These are phyloP conservation scores for Hylaeus anthracinus DNA, from an alignment of 1,140 invertebrate genomes.

Conservation along the genomic window DNA sequence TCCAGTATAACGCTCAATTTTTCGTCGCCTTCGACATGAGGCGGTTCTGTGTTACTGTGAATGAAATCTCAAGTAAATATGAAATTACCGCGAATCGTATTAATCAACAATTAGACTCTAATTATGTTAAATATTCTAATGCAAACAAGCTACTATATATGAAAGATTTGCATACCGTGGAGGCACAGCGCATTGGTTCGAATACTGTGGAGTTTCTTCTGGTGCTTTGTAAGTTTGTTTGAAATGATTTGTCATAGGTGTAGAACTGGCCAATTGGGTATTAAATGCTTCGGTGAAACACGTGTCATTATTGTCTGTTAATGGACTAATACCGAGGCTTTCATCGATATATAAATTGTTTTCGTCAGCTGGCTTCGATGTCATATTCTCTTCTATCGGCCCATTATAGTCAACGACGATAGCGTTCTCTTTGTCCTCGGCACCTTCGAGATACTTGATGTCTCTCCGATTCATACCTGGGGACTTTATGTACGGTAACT, in stretches of 20 bases:
- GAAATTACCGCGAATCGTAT: neutral
- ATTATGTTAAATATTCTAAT: too few relatives aligned
- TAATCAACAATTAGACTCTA: neutral
- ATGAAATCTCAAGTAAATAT: slow-evolving; percentile 15
- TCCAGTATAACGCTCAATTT: slow-evolving; percentile 77
- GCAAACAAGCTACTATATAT: too few relatives aligned
- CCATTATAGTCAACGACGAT: slow-evolving; percentile 70
- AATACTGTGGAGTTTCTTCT: slow-evolving; percentile 62
- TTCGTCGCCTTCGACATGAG: slow-evolving; percentile 63
- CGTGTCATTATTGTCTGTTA: slow-evolving; percentile 68
- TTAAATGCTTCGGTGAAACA: slow-evolving; percentile 74
- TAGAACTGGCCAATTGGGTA: slow-evolving; percentile 69
- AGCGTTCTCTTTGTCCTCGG: slow-evolving; percentile 76
- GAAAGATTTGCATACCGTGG: slow-evolving; percentile 47
- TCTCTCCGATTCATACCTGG: slow-evolving; percentile 76
- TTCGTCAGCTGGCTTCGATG: slow-evolving; percentile 57
- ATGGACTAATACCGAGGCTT: slow-evolving; percentile 71
- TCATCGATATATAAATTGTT: slow-evolving; percentile 73
- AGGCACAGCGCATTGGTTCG: slow-evolving; percentile 42
- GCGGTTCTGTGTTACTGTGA: slow-evolving; percentile 54
- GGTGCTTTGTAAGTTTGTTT: slow-evolving; percentile 62
- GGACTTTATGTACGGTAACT: slow-evolving; percentile 76
- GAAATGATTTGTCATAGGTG: slow-evolving; percentile 75
- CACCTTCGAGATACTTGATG: slow-evolving; percentile 74
- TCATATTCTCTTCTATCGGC: slow-evolving; percentile 64